A percentile compares a stretch with the other conserved stretches of the same genome.
These are phyloP conservation scores for Agrotis segetum DNA, from an alignment of 2,888 invertebrate genomes.

Conservation along the genomic window DNA sequence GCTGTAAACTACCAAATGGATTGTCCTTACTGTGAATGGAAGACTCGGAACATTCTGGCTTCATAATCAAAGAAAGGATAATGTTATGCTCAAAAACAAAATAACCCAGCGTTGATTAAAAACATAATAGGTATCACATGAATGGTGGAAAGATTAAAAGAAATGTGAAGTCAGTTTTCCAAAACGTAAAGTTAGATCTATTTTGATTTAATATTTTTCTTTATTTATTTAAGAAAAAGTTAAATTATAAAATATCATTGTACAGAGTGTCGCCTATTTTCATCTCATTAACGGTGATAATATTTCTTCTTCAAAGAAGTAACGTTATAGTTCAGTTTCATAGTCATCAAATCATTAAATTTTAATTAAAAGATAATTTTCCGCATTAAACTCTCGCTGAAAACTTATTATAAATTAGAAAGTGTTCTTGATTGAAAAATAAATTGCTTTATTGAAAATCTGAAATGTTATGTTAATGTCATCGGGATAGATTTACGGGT, in stretches of 20 bases:
- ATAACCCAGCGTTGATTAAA: neutral
- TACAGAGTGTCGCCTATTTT: neutral
- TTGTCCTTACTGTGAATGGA: neutral
- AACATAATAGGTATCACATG: no score
- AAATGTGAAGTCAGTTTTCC: no score
- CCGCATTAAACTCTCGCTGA: constrained; percentile 19
- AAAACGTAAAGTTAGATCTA: no score
- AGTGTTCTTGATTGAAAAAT: constrained; percentile 10
- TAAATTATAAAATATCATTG: neutral
- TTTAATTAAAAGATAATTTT: constrained; percentile 35
- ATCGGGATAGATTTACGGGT: constrained; percentile 7
- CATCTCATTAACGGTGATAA: neutral
- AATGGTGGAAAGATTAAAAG: no score
- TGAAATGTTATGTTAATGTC: constrained; percentile 6
- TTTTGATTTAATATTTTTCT: no score
- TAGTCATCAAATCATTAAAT: constrained; percentile 2
- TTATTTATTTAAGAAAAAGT: neutral
- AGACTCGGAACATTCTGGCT: no score
- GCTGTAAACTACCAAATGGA: neutral
- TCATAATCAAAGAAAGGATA: neutral
- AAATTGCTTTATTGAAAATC: constrained; percentile 20
- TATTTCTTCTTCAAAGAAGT: constrained; percentile 6
- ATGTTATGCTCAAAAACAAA: neutral
- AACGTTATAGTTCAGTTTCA: constrained; percentile 9
- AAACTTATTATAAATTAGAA: constrained; percentile 36